These are phyloP conservation scores for Chaetoderma sp. DNA, from an alignment of 2,888 invertebrate species.

Conservation along the genomic window DNA sequence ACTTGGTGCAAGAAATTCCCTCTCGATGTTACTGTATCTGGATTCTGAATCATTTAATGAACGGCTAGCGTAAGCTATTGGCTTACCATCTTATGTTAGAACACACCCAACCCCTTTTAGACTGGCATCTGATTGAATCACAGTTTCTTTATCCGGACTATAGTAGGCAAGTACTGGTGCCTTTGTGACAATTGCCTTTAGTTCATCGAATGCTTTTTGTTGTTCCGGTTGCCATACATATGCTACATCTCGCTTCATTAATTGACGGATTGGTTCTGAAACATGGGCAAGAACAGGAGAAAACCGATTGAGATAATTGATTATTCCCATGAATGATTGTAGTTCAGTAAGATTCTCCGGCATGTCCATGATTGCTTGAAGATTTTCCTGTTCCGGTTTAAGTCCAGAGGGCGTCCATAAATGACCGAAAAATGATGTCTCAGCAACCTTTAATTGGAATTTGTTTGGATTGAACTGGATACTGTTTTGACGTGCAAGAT, in stretches of 20 bases:
- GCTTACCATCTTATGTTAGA: constrained; percentile 23
- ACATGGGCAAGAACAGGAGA: constrained; percentile 18
- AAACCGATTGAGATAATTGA: constrained; percentile 22
- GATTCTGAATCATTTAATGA: constrained; percentile 17
- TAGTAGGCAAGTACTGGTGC: constrained; percentile 19
- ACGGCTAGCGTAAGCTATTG: constrained; percentile 27
- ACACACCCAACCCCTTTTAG: constrained; percentile 28
- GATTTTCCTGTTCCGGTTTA: constrained; percentile 28
- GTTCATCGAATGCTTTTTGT: constrained; percentile 12
- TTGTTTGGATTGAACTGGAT: constrained; percentile 15
- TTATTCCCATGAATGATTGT: constrained; percentile 31
- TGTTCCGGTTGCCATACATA: constrained; percentile 27
- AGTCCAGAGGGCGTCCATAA: constrained; percentile 23
- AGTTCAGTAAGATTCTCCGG: constrained; percentile 22
- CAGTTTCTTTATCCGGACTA: constrained; percentile 4
- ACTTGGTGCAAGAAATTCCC: constrained; percentile 32
- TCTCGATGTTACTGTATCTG: constrained; percentile 30
- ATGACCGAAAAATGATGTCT: constrained; percentile 29
- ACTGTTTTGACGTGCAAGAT: neutral
- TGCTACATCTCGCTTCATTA: constrained; percentile 14
- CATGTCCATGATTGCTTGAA: constrained; percentile 19
- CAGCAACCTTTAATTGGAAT: neutral
- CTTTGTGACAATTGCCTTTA: neutral
- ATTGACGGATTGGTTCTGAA: constrained; percentile 18
- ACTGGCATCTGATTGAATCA: too few relatives aligned